Percentiles rank a stretch among this genome's conserved stretches.
phyloP scores from a whole-genome alignment of 2,888 invertebrate genomes.

The Autographa pulchrina region DNA sequence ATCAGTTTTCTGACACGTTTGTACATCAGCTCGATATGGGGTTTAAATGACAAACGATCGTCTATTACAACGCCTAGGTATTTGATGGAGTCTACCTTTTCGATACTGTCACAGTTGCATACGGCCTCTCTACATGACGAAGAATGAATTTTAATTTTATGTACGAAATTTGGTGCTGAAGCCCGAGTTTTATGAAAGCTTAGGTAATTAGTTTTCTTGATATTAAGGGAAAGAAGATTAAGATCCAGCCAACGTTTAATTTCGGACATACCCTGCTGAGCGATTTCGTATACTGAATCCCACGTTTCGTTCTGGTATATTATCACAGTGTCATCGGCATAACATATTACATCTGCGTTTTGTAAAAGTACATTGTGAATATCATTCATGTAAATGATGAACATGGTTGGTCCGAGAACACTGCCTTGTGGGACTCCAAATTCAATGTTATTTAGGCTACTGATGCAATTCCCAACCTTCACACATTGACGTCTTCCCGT shows the following conservation, averaged over 20 bases:
- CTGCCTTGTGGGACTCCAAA: neutral
- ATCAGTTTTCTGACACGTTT: no score
- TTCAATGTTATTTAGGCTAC: neutral
- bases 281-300: neutral
- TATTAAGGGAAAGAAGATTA: neutral
- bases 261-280: neutral
- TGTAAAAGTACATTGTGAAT: neutral
- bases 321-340: neutral
- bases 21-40: no score
- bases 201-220: neutral
- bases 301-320: neutral
- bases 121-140: no score
- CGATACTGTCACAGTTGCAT: no score
- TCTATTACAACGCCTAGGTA: no score
- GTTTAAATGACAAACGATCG: no score
- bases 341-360: neutral
- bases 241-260: neutral
- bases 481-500: neutral
- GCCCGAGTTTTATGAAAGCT: neutral
- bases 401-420: neutral
- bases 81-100: no score
- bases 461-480: neutral
- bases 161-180: neutral
- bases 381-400: conserved; percentile 1
- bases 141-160: no score